These are phyloP conservation scores for Habropoda laboriosa DNA, from an alignment of 1,140 invertebrate genomes.

Conservation along the genomic window DNA sequence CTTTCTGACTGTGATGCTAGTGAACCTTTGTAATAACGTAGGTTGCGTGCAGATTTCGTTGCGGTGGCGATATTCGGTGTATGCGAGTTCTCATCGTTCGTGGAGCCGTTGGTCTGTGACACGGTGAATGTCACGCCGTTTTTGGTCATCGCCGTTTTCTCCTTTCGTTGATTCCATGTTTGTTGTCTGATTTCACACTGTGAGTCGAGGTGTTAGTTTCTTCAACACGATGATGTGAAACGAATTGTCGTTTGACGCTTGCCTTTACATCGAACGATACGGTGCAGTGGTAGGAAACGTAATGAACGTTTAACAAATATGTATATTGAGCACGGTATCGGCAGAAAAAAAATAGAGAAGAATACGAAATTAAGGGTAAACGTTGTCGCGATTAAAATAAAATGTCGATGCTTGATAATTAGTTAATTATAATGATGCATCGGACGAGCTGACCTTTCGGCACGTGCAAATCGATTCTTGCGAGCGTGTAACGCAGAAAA, in stretches of 20 bases:
- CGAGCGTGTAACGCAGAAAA: not conserved
- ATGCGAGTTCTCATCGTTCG: not conserved
- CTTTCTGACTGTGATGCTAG: conserved; percentile 71
- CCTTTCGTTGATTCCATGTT: not conserved
- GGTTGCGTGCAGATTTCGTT: conserved; percentile 44
- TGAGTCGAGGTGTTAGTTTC: not conserved
- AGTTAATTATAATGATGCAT: conserved; percentile 9
- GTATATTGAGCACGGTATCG: not conserved
- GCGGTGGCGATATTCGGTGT: conserved; percentile 6
- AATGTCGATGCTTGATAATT: not conserved
- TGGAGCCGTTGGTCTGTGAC: not conserved
- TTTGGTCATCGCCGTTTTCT: conserved; percentile 12
- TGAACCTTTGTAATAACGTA: conserved; percentile 54
- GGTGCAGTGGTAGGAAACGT: not conserved
- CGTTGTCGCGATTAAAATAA: not conserved
- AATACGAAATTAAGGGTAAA: not conserved
- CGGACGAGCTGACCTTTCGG: not conserved
- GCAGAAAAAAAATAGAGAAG: too few species aligned
- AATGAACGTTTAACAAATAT: not conserved
- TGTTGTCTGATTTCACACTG: not conserved
- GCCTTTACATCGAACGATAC: not conserved
- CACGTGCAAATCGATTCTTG: not conserved
- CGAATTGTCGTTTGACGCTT: not conserved
- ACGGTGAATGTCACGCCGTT: not conserved
- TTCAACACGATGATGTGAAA: not conserved